phyloP scores from a whole-genome alignment of 2,888 invertebrate species.

The Congeria kusceri region DNA sequence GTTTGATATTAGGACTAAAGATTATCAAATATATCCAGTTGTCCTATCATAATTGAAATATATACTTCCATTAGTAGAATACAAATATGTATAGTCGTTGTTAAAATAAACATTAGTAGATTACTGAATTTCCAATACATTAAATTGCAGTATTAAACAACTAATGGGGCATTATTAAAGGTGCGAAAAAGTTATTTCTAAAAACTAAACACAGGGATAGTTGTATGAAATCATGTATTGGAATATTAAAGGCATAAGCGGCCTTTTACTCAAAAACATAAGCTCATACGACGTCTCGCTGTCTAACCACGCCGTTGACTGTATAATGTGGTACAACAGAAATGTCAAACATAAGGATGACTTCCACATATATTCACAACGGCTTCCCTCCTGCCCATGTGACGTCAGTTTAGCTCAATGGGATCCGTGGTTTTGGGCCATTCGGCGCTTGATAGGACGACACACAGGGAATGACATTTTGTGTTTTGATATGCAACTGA shows the following conservation, averaged over 20 bases:
- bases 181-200: no score
- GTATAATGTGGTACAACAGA: neutral
- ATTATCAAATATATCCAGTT: no score
- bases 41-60: no score
- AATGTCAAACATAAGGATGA: neutral
- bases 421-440: neutral
- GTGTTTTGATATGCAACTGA: neutral
- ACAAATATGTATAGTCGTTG: no score
- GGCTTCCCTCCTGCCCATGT: neutral
- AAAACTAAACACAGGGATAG: no score
- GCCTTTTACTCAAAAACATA: neutral
- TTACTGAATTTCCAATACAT: no score
- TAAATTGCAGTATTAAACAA: no score
- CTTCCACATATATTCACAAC: neutral
- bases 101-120: no score
- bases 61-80: no score
- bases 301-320: neutral
- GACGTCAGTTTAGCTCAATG: neutral
- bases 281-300: neutral
- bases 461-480: neutral
- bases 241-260: neutral
- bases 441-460: neutral
- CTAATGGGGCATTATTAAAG: no score
- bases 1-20: no score
- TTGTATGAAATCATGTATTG: neutral